Evolutionary conservation across 2,888 invertebrate species (phyloP).

Genomic region (Pimpla rufipes): DNA sequence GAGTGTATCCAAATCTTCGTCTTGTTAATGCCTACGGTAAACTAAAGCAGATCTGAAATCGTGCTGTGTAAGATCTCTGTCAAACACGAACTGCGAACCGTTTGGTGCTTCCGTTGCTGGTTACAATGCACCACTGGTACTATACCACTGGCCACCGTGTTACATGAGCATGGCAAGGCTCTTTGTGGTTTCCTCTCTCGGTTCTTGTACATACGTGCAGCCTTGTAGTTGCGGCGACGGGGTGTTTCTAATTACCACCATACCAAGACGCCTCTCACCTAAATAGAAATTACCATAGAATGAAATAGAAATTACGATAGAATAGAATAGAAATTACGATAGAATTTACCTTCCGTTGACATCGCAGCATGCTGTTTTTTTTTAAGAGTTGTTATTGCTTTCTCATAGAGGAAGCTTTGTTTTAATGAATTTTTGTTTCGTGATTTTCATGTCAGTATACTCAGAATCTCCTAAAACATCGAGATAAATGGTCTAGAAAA

Average conservation of each 20-base stretch:
- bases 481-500: too few relatives aligned
- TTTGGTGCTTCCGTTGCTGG: background rate
- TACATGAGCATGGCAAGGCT: background rate
- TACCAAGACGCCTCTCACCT: background rate
- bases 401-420: too few relatives aligned
- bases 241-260: background rate
- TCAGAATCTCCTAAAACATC: too few relatives aligned
- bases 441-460: too few relatives aligned
- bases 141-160: background rate
- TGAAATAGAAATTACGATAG: background rate
- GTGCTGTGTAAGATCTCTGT: slow-evolving; percentile 46
- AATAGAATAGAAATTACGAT: background rate
- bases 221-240: background rate
- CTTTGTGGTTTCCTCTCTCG: background rate
- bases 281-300: background rate
- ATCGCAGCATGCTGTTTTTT: background rate
- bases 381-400: background rate
- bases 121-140: background rate
- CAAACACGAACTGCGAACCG: slow-evolving; percentile 36
- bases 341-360: background rate
- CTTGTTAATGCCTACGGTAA: too few relatives aligned
- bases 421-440: too few relatives aligned
- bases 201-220: background rate
- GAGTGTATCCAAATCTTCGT: too few relatives aligned
- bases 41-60: background rate